These are phyloP conservation scores for Acropternis orthonyx DNA, from an alignment of 2,797 vertebrate species.

Conservation along the genomic window DNA sequence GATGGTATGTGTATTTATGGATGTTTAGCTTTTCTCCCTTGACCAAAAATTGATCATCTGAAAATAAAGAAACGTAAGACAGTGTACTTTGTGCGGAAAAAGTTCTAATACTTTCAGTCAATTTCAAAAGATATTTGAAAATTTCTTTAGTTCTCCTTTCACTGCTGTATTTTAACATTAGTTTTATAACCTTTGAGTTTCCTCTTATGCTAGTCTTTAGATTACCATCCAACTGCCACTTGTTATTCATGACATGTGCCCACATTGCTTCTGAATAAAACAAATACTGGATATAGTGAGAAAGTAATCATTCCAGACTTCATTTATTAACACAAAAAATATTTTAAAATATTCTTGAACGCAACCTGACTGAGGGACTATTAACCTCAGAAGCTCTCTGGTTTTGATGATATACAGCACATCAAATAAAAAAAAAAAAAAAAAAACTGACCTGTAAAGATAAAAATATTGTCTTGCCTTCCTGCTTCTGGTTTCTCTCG, in stretches of 20 bases:
- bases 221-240: background rate
- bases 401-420: background rate
- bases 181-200: background rate
- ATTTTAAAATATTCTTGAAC: constrained; percentile 25
- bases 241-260: constrained; percentile 17
- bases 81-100: background rate
- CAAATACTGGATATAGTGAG: background rate
- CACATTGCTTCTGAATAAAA: constrained; percentile 41
- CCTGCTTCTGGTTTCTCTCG: background rate
- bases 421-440: background rate
- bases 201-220: background rate
- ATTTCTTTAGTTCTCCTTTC: background rate
- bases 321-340: constrained; percentile 32
- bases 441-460: background rate
- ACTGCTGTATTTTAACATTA: background rate
- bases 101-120: background rate
- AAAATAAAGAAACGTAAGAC: background rate
- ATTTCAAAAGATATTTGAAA: background rate
- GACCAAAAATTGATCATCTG: background rate
- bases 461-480: background rate
- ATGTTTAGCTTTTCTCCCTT: background rate
- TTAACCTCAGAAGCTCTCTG: constrained; percentile 10
- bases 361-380: constrained; percentile 1
- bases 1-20: background rate
- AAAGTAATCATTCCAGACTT: constrained; percentile 27